A percentile compares a stretch with the other conserved stretches of the same genome.
Conservation (phyloP, 2,888 invertebrate genomes). For the Volucella inflata region DNA sequence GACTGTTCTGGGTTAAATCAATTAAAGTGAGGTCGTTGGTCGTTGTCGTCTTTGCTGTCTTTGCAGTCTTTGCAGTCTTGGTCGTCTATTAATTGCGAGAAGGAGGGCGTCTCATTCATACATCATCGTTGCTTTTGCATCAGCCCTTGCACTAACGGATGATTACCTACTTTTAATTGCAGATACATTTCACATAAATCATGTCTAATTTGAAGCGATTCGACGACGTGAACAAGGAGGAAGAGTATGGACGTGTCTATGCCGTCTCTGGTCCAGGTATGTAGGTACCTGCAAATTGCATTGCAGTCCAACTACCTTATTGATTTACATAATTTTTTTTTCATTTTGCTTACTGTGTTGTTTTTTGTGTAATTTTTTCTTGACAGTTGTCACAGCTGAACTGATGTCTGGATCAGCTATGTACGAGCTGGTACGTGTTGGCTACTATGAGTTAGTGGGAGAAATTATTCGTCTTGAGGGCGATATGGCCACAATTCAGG, state of each 20-base stretch:
- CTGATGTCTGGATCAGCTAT: conserved; percentile 99
- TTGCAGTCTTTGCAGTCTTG: neutral
- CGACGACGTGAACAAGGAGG: conserved; percentile 91
- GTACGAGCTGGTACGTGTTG: conserved; percentile 99
- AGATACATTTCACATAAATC: conserved; percentile 51
- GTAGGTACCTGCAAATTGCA: conserved; percentile 81
- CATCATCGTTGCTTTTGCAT: neutral
- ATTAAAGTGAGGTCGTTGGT: conserved; percentile 68
- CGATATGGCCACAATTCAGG: conserved; percentile 99
- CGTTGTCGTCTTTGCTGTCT: conserved; percentile 24
- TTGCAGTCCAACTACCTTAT: conserved; percentile 41
- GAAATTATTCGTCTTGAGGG: conserved; percentile 99
- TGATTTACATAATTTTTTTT: conserved; percentile 19
- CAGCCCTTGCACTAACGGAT: neutral
- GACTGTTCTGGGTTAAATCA: conserved; percentile 73
- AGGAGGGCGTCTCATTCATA: too few relatives aligned
- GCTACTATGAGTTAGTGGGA: conserved; percentile 98
- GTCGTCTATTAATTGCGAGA: too few relatives aligned
- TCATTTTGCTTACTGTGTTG: too few relatives aligned
- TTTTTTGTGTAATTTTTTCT: too few relatives aligned
- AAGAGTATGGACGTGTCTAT: conserved; percentile 95
- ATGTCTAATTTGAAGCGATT: conserved; percentile 80
- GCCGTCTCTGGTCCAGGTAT: conserved; percentile 99
- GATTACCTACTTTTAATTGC: conserved; percentile 24
- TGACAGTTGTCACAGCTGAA: conserved; percentile 97